Base-by-base conservation (phyloP, 2,888 invertebrate species). In the Myopa tessellatipennis region DNA sequence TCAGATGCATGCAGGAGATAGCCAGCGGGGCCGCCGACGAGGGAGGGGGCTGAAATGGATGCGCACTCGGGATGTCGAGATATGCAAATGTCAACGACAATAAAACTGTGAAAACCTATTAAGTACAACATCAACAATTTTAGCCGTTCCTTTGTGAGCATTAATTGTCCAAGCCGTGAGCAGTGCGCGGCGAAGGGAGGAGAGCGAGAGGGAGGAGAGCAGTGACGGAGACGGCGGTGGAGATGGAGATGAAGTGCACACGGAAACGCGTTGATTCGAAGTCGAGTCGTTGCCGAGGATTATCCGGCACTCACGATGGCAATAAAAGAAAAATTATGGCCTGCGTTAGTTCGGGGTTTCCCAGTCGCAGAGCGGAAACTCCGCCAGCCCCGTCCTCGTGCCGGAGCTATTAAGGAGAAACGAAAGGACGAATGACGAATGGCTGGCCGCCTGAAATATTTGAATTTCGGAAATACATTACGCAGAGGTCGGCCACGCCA, bases 31-130 rank as follows among this genome's bases (percentile, higher is more conserved):
- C 0, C 3, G 16, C 0, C 36, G 65, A 1, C 6, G 16, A 0
- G 78, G 81, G 71, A 79, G 79, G 58, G 58, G 6, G 34, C 3
- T 14, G 58, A 7, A 63, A 63, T 10, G 26, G 61, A 63, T 61
- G 18, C 61, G 18, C n/a, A 61, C n/a, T 61, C 26, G 26, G 61
- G 26, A 26, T 38, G 65, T 12, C 2, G 3, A 34, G 36, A 55
- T 70, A 70, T 70, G 70, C 70, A 55, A 70, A 70, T 70, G 52
- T 69, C 69, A 52, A 50, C 10, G 36, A 14, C 14, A 26, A 38
- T 34, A 16, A 55, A 36, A 70, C 55, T 70, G 34, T 55, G 14
- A 55, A 52, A 70, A 70, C 36, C 70, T 70, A 70, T 55, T 55
- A 70, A 55, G 7, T n/a, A 50, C 26, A 70, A 55, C 55, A 70